Evolutionary conservation across 2,113 vertebrate genomes (phyloP), one percentile per base, ranked within the genome.

Genomic region (Epinephelus moara): DNA sequence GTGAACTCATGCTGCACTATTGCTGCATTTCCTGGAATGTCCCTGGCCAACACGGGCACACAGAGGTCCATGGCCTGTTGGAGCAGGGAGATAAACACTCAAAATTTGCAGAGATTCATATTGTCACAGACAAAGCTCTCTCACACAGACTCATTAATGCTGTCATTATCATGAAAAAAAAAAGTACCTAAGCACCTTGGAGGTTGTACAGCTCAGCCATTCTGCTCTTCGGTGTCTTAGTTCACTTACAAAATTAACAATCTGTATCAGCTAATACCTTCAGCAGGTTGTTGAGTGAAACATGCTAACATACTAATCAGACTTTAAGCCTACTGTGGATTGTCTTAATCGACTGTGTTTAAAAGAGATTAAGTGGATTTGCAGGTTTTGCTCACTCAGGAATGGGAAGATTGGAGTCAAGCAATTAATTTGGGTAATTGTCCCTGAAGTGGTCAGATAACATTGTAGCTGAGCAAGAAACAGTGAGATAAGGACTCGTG

Each of bases 51-150:
- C 71, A 99, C 97, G 0, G 97, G 98, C 0, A 96, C 76, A 0
- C 90, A 91, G 60, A 99, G 94, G 88, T 98, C 95, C 98, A 99
- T 99, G n/a, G 98, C 97, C 98, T 99, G 66, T 62, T 27, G 70
- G 49, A 72, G 61, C 30, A 80, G 25, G 82, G n/a, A 86, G 57
- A 75, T 53, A 12, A 27, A 50, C 27, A 57, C 25, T 64, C 14
- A 61, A 14, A 61, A 55, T 11, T 9, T 55, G 4, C 15, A 50
- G 8, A 45, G 42, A 45, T 45, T 45, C 33, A 37, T 37, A 81
- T 62, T 79, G 47, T 71, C 30, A 70, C 3, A 78, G 19, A 55
- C 49, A 47, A 75, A 80, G 77, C 14, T 66, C 7, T 45, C 60
- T 40, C 23, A 23, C 19, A 15, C 30, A 10, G 18, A 57, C 52